Conservation (phyloP, 1,140 invertebrate species). For the Drosophila azteca region DNA sequence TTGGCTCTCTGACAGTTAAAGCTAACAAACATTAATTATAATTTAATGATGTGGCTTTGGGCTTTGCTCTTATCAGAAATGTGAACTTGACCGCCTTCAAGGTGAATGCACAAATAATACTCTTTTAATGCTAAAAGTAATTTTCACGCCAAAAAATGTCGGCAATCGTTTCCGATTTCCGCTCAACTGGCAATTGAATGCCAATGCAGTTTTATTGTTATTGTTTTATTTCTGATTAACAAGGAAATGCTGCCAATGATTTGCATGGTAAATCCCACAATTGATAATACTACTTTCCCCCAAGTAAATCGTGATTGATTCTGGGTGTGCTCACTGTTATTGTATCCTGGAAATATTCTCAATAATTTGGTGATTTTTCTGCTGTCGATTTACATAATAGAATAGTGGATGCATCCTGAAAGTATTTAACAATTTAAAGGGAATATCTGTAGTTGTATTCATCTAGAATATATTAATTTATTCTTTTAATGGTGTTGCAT, state of each 20-base stretch:
- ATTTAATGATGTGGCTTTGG: conserved; percentile 20
- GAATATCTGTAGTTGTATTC: no score
- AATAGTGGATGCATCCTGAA: conserved; percentile 15
- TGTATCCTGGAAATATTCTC: no score
- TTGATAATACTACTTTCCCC: not conserved
- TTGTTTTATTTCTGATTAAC: conserved; percentile 46
- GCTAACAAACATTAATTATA: conserved; percentile 28
- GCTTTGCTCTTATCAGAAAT: conserved; percentile 21
- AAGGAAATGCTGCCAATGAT: conserved; percentile 54
- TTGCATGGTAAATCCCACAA: conserved; percentile 22
- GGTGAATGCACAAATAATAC: conserved; percentile 31
- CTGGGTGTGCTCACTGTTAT: not conserved
- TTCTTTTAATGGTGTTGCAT: no score
- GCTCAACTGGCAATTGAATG: conserved; percentile 20
- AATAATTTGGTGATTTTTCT: no score
- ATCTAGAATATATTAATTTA: no score
- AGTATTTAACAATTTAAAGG: no score
- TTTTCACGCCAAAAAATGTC: conserved; percentile 30
- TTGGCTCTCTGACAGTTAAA: conserved; percentile 12
- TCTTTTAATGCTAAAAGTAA: conserved; percentile 17
- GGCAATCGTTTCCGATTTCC: conserved; percentile 14
- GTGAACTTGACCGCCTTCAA: conserved; percentile 33
- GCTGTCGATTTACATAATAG: no score
- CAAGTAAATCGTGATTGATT: conserved; percentile 10
- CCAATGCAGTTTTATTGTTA: conserved; percentile 6